These are phyloP conservation scores for Lissocephala sabroskyi DNA, from an alignment of 2,888 invertebrate genomes.

Conservation along the genomic window DNA sequence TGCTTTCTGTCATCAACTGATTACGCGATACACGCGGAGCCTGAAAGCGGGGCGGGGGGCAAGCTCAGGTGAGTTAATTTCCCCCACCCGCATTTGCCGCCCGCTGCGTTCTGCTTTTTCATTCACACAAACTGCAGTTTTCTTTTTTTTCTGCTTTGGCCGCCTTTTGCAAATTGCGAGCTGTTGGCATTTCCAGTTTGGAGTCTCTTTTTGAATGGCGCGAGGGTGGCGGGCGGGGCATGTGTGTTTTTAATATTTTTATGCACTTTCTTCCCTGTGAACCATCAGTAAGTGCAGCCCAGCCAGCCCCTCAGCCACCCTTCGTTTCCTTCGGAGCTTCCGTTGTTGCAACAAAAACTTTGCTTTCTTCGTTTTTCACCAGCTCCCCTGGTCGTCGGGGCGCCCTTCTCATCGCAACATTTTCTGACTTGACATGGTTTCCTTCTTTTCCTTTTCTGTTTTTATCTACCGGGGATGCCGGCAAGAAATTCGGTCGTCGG, in stretches of 20 bases:
- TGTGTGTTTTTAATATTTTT: slow-evolving; percentile 32
- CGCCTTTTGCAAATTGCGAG: slow-evolving; percentile 25
- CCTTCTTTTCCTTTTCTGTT: slow-evolving; percentile 8
- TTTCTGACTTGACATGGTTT: slow-evolving; percentile 58
- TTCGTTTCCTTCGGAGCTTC: too few species aligned
- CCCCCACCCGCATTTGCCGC: background rate
- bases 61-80: slow-evolving; percentile 38
- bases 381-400: background rate
- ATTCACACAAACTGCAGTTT: slow-evolving; percentile 10
- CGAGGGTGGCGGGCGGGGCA: background rate
- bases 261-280: too few species aligned
- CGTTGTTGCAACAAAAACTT: too few species aligned
- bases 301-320: too few species aligned
- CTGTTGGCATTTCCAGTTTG: slow-evolving; percentile 30
- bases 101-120: slow-evolving; percentile 3
- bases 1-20: slow-evolving; percentile 31
- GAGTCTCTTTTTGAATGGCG: slow-evolving; percentile 8
- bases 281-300: too few species aligned
- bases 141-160: too few species aligned
- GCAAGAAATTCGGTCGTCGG: too few species aligned
- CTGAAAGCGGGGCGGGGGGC: too few species aligned
- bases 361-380: too few species aligned
- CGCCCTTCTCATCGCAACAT: slow-evolving; percentile 30
- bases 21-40: slow-evolving; percentile 4
- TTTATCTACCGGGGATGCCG: too few species aligned